Base-by-base conservation (phyloP, 2,888 invertebrate genomes). In the Athalia rosae region DNA sequence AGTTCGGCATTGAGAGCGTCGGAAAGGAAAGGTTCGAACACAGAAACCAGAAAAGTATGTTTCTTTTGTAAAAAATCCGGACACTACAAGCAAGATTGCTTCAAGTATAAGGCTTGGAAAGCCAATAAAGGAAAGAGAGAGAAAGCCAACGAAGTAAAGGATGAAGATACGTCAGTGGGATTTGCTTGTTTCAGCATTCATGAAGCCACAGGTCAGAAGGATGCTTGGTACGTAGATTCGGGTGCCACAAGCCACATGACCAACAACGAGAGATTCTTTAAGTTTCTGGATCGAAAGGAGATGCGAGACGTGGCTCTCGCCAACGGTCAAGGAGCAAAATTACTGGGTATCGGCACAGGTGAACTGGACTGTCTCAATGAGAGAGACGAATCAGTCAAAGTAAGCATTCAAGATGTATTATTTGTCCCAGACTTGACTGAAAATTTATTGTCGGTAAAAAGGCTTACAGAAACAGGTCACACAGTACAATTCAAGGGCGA, bases 161-260 rank as follows among this genome's bases (percentile, higher is more conserved):
- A 77, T 53, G 15, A 53, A 11, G 28, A 59, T 5, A 66, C 59
- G 41, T 13, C 11, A 58, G 11, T 47, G 6, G 77, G 62, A 47
- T 53, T 28, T 5, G n/a, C 71, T 58, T 48, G 47, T 47, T 45
- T 28, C 56, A 13, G 15, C 58, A 47, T 59, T 59, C 13, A 59
- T 6, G 67, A 77, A 74, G 59, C 15, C 0, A 11, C 8, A 48
- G 8, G 50, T 50, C n/a, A 63, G 2, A 48, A 59, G 7, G 61
- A 76, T 28, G 7, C 6, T 2, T 81, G 80, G 82, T 79, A 80
- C 61, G 13, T 81, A 1, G 82, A 82, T 71, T 83, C 81, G 0
- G 81, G 79, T 53, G 82, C 83, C 0, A 83, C 81, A 8, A 79
- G 80, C 56, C 82, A 83, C 45, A 82, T 82, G 81, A 78, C 77